Evolutionary conservation across 2,113 vertebrate genomes (phyloP).

Genomic region (Calyptommatus sinebrachiatus): DNA sequence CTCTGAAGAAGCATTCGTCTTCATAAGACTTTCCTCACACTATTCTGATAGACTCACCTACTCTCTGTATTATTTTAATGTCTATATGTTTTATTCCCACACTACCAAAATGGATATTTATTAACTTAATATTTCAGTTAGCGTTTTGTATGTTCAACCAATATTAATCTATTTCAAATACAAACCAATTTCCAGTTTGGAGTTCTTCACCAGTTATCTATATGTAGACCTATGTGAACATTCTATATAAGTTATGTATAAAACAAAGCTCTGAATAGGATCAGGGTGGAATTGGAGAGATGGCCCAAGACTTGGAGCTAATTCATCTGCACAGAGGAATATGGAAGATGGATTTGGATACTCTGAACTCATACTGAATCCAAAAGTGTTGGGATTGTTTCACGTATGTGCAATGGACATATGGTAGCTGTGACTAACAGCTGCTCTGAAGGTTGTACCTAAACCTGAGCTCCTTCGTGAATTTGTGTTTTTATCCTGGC

Average conservation of each 20-base stretch:
- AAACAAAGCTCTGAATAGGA: too few relatives aligned
- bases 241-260: too few relatives aligned
- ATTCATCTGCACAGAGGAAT: background rate
- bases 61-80: slow-evolving; percentile 38
- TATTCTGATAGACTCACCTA: slow-evolving; percentile 2
- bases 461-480: too few relatives aligned
- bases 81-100: slow-evolving; percentile 33
- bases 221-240: background rate
- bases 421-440: background rate
- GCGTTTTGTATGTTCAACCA: background rate
- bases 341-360: too few relatives aligned
- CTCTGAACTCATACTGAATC: too few relatives aligned
- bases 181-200: background rate
- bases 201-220: background rate
- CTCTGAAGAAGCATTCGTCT: slow-evolving; percentile 54
- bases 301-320: too few relatives aligned
- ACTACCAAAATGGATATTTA: slow-evolving; percentile 52
- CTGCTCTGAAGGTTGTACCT: background rate
- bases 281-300: background rate
- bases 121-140: slow-evolving; percentile 44
- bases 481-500: too few relatives aligned
- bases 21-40: slow-evolving; percentile 11
- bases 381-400: too few relatives aligned
- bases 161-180: background rate
- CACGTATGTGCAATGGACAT: too few relatives aligned